Base-by-base conservation (phyloP, 2,888 invertebrate genomes). In the Anticlea derivata region DNA sequence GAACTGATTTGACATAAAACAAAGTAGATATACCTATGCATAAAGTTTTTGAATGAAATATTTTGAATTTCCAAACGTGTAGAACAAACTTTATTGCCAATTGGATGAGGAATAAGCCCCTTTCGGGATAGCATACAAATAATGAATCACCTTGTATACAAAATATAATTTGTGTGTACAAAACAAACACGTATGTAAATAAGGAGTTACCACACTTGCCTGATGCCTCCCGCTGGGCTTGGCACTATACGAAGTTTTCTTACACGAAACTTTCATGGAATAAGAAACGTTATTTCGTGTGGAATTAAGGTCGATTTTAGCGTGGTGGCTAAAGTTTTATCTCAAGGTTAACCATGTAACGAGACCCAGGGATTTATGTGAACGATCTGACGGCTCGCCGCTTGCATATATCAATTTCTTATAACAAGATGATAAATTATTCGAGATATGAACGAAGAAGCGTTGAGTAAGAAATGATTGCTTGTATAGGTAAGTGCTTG, bases 131-230 rank as follows among this genome's bases (percentile, higher is more conserved):
- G n/a, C n/a, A n/a, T n/a, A n/a, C n/a, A n/a, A n/a, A n/a, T n/a
- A n/a, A n/a, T n/a, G n/a, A n/a, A n/a, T n/a, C n/a, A n/a, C n/a
- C n/a, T n/a, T n/a, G n/a, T n/a, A n/a, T n/a, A 53, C 26, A 50
- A 73, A 73, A 69, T 75, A 77, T 77, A 81, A 83, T 81, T 83
- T 79, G 75, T 78, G 71, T 69, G 70, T 68, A 78, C 73, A 80
- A 81, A 82, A 82, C 82, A 80, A 83, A 85, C 75, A 74, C 73
- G 68, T 78, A 83, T 86, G 81, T 84, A 86, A 87, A 86, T 82
- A 83, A 74, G 73, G 70, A 76, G 68, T 73, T 70, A 78, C 83
- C 43, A 39, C 38, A 39, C n/a, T n/a, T n/a, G n/a, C n/a, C n/a
- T n/a, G n/a, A n/a, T 45, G 30, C 53, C 81, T 75, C 85, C 80